phyloP scores from a whole-genome alignment of 2,113 vertebrate genomes.

The Anthoscopus minutus region DNA sequence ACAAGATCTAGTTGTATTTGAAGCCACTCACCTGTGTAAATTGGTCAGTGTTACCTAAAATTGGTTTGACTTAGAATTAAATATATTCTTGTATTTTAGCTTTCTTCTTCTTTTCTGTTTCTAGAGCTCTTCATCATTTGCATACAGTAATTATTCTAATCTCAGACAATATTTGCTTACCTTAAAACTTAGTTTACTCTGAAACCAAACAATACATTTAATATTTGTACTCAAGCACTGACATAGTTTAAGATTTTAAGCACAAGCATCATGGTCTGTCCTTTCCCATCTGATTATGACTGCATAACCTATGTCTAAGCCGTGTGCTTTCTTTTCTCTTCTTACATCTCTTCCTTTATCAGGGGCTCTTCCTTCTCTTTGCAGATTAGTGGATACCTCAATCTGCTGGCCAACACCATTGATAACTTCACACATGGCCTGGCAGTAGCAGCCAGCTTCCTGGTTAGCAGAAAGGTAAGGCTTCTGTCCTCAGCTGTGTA shows the following conservation, averaged over 20 bases:
- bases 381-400: slow-evolving; percentile 94
- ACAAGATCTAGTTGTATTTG: neutral
- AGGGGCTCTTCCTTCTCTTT: neutral
- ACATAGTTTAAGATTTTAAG: neutral
- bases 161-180: neutral
- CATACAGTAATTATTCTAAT: neutral
- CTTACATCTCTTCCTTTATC: neutral
- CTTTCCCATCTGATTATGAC: neutral
- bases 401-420: slow-evolving; percentile 94
- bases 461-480: slow-evolving; percentile 96
- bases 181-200: neutral
- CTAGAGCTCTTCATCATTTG: neutral
- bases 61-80: neutral
- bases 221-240: neutral
- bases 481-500: neutral
- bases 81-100: neutral
- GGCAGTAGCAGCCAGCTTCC: slow-evolving; percentile 93
- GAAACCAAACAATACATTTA: neutral
- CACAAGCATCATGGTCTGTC: neutral
- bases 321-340: neutral
- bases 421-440: slow-evolving; percentile 98
- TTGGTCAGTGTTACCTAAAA: neutral
- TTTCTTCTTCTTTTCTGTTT: neutral
- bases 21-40: neutral
- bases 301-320: neutral